A percentile compares a stretch with the other conserved stretches of the same genome.
phyloP scores from a whole-genome alignment of 2,113 vertebrate species.

The Scopus umbretta region DNA sequence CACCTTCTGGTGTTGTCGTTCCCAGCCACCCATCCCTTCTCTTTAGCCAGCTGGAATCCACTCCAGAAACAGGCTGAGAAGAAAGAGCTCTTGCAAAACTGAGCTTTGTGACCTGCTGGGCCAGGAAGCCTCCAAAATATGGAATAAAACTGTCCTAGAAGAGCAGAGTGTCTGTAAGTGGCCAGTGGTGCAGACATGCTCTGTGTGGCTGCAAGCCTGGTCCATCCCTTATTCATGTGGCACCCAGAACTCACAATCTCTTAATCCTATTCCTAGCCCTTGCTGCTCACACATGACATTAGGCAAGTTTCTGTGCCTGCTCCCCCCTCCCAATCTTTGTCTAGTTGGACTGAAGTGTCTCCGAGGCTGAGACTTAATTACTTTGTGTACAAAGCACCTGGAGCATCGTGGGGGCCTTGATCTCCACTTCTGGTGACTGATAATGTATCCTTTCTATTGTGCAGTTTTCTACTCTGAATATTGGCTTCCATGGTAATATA shows the following conservation, averaged over 20 bases:
- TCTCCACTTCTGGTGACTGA: neutral
- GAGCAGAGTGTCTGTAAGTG: neutral
- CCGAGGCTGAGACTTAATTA: neutral
- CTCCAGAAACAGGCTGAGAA: neutral
- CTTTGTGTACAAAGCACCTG: neutral
- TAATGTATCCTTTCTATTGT: conserved; percentile 3
- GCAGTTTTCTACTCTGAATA: neutral
- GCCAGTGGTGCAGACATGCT: neutral
- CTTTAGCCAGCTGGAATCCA: neutral
- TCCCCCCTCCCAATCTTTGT: neutral
- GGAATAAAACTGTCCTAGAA: neutral
- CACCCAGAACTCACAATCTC: neutral
- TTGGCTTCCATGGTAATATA: neutral
- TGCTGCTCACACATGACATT: neutral
- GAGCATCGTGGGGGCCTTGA: neutral
- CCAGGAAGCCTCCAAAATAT: neutral
- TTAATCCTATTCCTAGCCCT: neutral
- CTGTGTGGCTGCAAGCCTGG: neutral
- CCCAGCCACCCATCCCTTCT: neutral
- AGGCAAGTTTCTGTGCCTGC: neutral
- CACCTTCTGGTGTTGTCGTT: neutral
- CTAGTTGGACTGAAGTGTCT: neutral
- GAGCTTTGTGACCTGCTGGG: neutral
- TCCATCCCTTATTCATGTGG: neutral
- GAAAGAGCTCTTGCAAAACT: neutral